These are phyloP conservation scores for Himalopsyche tibetana DNA, from an alignment of 2,888 invertebrate species.

Conservation along the genomic window DNA sequence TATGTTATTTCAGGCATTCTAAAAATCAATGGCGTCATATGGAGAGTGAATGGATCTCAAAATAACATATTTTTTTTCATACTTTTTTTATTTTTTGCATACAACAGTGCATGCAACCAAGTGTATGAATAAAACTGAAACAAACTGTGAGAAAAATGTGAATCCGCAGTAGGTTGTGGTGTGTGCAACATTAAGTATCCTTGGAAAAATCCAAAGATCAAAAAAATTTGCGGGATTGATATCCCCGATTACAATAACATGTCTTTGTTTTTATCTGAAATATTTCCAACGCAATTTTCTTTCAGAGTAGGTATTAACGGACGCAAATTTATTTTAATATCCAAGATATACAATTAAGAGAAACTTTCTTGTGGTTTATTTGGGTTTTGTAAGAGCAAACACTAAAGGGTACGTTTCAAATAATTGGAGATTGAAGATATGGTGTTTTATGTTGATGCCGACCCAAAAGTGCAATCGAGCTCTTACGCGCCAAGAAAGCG, in stretches of 20 bases:
- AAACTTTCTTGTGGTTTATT: background rate
- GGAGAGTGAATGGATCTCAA: no score
- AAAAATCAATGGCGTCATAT: no score
- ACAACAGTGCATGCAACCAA: no score
- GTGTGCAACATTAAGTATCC: no score
- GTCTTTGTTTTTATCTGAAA: background rate
- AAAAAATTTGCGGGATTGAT: no score
- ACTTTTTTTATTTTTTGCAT: no score
- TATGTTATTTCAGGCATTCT: no score
- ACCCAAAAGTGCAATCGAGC: background rate
- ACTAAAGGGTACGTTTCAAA: constrained; percentile 1
- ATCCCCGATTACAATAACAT: background rate
- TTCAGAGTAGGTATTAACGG: background rate
- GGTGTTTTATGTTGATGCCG: background rate
- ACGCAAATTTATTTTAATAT: constrained; percentile 11
- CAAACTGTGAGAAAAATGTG: no score
- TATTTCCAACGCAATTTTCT: background rate
- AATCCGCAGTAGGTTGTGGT: no score
- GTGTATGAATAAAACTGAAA: no score
- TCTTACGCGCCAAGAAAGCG: background rate
- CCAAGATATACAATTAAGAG: background rate
- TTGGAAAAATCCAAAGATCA: no score
- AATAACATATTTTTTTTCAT: no score
- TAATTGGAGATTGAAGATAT: constrained; percentile 37
- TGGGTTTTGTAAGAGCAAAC: background rate